These are phyloP conservation scores for Helogale parvula DNA, from an alignment of 2,113 vertebrate genomes.

Conservation along the genomic window DNA sequence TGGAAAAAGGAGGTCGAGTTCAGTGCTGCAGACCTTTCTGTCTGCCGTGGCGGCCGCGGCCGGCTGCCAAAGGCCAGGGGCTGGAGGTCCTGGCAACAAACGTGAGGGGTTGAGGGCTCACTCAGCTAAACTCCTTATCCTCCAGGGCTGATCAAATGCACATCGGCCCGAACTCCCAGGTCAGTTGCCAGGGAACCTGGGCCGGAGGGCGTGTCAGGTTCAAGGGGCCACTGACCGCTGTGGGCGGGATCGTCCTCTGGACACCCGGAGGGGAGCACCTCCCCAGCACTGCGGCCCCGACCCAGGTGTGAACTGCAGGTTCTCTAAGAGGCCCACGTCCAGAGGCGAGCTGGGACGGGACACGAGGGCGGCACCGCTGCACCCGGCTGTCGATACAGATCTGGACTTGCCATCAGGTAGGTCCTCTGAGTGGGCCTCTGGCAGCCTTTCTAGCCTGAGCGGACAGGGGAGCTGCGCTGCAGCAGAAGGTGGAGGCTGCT, in stretches of 20 bases:
- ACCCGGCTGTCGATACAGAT: not conserved
- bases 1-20: slow-evolving; percentile 62
- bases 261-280: not conserved
- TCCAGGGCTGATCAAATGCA: not conserved
- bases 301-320: not conserved
- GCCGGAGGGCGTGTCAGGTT: not conserved
- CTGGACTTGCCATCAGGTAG: not conserved
- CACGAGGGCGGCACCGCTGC: not conserved
- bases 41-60: slow-evolving; percentile 63
- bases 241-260: not conserved
- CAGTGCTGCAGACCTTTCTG: slow-evolving; percentile 78
- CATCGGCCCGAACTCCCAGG: slow-evolving; percentile 47
- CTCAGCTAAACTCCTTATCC: slow-evolving; percentile 35
- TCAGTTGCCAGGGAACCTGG: slow-evolving; percentile 69
- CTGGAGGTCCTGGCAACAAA: slow-evolving; percentile 53
- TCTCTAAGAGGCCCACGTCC: not conserved
- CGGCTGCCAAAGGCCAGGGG: not conserved
- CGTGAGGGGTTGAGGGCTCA: not conserved
- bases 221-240: not conserved
- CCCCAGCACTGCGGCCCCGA: not conserved
- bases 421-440: not conserved
- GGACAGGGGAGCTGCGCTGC: not conserved
- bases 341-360: not conserved
- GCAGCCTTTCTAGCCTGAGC: not conserved
- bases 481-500: not conserved